phyloP scores from a whole-genome alignment of 1,140 invertebrate genomes.

The Drosophila sp. region DNA sequence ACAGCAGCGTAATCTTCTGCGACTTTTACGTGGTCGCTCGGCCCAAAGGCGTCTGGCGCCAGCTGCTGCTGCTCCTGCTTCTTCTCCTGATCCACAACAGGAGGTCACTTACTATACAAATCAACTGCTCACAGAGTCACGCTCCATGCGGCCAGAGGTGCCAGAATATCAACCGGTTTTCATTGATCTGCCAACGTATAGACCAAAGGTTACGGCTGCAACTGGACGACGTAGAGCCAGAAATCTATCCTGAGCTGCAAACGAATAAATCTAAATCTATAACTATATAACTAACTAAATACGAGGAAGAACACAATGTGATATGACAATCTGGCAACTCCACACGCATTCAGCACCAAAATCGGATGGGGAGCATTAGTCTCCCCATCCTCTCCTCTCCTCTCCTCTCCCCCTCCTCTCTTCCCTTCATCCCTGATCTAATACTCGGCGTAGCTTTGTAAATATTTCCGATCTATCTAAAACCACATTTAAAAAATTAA shows the following conservation, averaged over 20 bases:
- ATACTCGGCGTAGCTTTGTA: constrained; percentile 22
- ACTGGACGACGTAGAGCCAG: constrained; percentile 41
- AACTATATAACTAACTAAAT: constrained; percentile 16
- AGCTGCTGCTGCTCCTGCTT: neutral
- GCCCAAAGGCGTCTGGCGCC: constrained; percentile 22
- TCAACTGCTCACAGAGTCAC: constrained; percentile 58
- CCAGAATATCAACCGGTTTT: constrained; percentile 73
- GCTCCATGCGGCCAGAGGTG: constrained; percentile 69
- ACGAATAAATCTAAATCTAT: neutral
- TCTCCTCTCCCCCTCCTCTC: neutral
- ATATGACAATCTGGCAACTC: constrained; percentile 50
- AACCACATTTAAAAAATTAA: constrained; percentile 31
- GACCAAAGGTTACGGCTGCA: constrained; percentile 38
- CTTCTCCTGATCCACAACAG: constrained; percentile 13
- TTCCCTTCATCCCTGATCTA: neutral
- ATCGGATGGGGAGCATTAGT: constrained; percentile 15
- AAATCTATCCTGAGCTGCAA: constrained; percentile 29
- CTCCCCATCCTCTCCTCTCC: neutral
- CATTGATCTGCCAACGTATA: constrained; percentile 78
- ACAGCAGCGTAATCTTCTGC: constrained; percentile 69
- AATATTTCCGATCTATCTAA: constrained; percentile 38
- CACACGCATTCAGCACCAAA: constrained; percentile 43
- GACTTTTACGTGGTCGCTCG: constrained; percentile 56
- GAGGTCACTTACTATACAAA: constrained; percentile 77
- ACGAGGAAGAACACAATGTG: constrained; percentile 65